Base-by-base conservation (phyloP, 30 jellyfish, hydroid and myxozoan genomes). In the Aurelia coerulea region DNA sequence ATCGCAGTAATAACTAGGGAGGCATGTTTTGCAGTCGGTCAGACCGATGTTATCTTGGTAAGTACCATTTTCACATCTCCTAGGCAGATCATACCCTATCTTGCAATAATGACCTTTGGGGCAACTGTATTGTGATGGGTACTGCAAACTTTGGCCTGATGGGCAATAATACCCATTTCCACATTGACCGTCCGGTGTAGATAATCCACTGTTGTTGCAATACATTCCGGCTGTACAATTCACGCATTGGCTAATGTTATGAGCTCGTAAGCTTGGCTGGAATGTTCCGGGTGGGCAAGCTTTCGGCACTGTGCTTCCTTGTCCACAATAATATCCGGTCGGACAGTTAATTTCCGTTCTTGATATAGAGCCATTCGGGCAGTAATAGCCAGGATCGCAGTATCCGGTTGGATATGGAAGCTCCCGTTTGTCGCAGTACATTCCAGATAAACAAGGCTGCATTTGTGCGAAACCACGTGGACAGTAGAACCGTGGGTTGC, bases 61-160 rank as follows among this genome's bases (percentile, higher is more conserved):
- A 14, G 99, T 94, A 19, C 99, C 99, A 58, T 89, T 94, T 32
- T 79, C 94, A 60, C 99, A 94, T 54, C 99, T 65, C 39, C 83
- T 80, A n/a, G 99, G 99, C 64, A 73, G 69, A 17, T 74, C 71
- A 37, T 64, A 83, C 18, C 99, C 99, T 63, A 49, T 93, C 52
- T 72, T 72, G 58, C 99, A 94, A 60, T 82, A 88, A 82, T 94
- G 99, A 10, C 99, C 99, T 37, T 65, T 68, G 19, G 97, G 96
- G 78, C 99, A 94, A n/a, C 73, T 68, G 60, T 67, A 88, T 0
- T 62, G 84, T 3, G 94, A 71, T 11, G 99, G 99, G 37, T 51
- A 81, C 51, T 73, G 70, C 2, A 69, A 89, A 14, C 68, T 65
- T 70, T 94, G 99, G 14, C 97, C 97, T 15, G 92, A 81, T 7